These are phyloP conservation scores for Chaenogobius annularis DNA, from an alignment of 2,113 vertebrate species.

Conservation along the genomic window DNA sequence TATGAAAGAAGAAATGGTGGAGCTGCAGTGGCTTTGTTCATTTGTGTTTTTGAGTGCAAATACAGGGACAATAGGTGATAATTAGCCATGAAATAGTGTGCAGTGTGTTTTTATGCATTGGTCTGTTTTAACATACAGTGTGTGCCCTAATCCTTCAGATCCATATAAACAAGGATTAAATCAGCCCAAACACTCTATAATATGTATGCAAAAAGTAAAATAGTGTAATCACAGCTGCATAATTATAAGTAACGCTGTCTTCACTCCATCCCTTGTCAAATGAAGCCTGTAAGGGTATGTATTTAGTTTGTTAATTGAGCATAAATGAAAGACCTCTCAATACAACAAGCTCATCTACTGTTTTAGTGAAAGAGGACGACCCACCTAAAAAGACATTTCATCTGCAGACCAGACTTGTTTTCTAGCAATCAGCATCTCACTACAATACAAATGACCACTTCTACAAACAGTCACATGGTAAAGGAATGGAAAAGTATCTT, in stretches of 20 bases:
- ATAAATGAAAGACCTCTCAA: neutral
- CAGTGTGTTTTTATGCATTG: neutral
- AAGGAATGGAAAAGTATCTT: too few species aligned
- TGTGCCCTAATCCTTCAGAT: neutral
- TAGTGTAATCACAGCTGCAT: neutral
- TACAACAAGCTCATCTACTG: neutral
- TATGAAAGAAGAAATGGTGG: too few species aligned
- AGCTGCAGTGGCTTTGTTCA: neutral
- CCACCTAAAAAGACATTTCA: neutral
- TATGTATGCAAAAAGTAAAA: neutral
- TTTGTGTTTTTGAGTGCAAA: too few species aligned
- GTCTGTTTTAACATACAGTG: neutral
- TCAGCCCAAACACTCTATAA: neutral
- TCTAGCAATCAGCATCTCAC: conserved; percentile 20
- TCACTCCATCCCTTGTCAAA: neutral
- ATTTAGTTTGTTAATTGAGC: neutral
- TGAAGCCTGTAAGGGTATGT: neutral
- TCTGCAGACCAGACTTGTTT: conserved; percentile 25
- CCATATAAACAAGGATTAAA: neutral
- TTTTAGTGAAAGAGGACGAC: neutral
- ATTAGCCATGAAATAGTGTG: too few species aligned
- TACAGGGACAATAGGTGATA: neutral
- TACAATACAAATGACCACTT: conserved; percentile 27
- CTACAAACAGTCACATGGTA: neutral
- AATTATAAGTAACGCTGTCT: neutral